A percentile compares a stretch with the other conserved stretches of the same genome.
Conservation (phyloP, 2,113 vertebrate genomes). For the Cinclus mexicanus region DNA sequence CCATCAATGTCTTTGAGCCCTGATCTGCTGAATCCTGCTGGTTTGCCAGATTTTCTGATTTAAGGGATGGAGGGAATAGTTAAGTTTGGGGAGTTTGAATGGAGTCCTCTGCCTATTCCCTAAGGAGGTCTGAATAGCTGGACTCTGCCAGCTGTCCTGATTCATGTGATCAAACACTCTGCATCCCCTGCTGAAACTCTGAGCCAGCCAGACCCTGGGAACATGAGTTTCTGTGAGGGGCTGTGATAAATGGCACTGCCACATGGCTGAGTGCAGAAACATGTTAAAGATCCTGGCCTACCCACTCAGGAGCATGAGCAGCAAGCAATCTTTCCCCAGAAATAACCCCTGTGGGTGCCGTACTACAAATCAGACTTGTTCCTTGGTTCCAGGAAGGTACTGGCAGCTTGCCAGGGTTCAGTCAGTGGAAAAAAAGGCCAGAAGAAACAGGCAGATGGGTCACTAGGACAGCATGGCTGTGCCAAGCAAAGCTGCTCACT, state of each 20-base stretch:
- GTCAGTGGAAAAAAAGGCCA: background rate
- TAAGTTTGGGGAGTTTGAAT: background rate
- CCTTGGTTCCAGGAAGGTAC: background rate
- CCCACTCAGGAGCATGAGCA: background rate
- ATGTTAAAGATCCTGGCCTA: background rate
- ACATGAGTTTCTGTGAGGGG: background rate
- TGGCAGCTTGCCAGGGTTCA: background rate
- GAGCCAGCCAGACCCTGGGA: background rate
- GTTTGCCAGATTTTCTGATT: background rate
- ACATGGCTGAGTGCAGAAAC: background rate
- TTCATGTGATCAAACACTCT: background rate
- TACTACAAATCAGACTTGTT: background rate
- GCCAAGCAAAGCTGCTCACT: background rate
- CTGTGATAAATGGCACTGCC: background rate
- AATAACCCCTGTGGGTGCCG: background rate
- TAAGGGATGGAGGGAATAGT: background rate
- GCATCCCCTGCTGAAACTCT: background rate
- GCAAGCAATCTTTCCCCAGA: background rate
- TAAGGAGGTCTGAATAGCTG: background rate
- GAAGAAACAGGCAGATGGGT: background rate
- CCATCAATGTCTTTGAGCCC: background rate
- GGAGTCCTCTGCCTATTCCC: background rate
- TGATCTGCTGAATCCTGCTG: background rate
- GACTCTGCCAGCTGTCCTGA: background rate
- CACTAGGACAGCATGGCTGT: background rate